Percentiles rank a stretch among this genome's conserved stretches.
These are phyloP conservation scores for Ectropis crepuscularia DNA, from an alignment of 2,888 invertebrate species.

Conservation along the genomic window DNA sequence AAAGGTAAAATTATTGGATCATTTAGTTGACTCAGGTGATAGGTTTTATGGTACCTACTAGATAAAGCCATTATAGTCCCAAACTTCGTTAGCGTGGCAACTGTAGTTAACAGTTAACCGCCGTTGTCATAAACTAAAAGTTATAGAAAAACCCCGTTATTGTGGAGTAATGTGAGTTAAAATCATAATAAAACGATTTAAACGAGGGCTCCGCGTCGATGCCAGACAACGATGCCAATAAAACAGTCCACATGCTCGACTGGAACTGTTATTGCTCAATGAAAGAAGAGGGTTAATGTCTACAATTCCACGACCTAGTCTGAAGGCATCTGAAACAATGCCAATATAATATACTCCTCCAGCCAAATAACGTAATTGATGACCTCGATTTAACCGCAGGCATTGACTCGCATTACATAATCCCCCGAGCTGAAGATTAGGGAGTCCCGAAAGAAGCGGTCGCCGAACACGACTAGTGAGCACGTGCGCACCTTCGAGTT, in stretches of 20 bases:
- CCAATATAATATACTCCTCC: constrained; percentile 6
- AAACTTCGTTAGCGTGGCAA: too few relatives aligned
- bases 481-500: constrained; percentile 49
- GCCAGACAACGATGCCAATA: constrained; percentile 16
- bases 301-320: constrained; percentile 2
- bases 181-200: constrained; percentile 5
- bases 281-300: constrained; percentile 19
- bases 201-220: constrained; percentile 2
- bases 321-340: constrained; percentile 13
- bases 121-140: background rate
- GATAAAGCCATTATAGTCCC: too few relatives aligned
- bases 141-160: background rate
- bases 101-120: background rate
- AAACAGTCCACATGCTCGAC: constrained; percentile 13
- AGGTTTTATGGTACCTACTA: too few relatives aligned
- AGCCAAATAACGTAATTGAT: background rate
- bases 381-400: background rate
- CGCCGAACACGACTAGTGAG: constrained; percentile 8
- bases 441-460: constrained; percentile 8
- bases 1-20: too few relatives aligned
- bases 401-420: constrained; percentile 13
- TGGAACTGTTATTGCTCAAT: constrained; percentile 17
- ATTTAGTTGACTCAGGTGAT: too few relatives aligned
- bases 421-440: constrained; percentile 2
- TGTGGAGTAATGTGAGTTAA: background rate